Percentiles rank a stretch among this genome's conserved stretches.
phyloP scores from a whole-genome alignment of 1,140 invertebrate genomes.

The Drosophila nikananu region DNA sequence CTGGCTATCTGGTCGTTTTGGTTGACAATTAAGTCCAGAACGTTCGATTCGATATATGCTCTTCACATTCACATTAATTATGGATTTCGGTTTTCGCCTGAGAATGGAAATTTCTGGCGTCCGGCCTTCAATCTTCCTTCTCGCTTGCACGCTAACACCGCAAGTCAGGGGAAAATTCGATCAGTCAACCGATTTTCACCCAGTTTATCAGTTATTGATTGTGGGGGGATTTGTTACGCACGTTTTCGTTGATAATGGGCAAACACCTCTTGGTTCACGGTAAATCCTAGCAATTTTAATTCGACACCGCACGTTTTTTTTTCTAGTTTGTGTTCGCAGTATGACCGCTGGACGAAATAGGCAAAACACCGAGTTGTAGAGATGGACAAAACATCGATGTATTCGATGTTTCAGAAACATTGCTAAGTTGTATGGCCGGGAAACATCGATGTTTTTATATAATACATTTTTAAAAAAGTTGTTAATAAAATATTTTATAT shows the following conservation, averaged over 20 bases:
- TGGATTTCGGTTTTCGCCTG: conserved; percentile 46
- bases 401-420: too few species aligned
- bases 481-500: too few species aligned
- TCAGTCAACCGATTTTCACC: neutral
- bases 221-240: conserved; percentile 11
- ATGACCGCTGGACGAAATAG: neutral
- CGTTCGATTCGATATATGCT: conserved; percentile 27
- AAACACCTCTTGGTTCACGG: conserved; percentile 21
- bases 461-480: too few species aligned
- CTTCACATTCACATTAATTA: conserved; percentile 60
- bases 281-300: conserved; percentile 27
- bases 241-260: conserved; percentile 30
- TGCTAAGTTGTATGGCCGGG: too few species aligned
- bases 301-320: conserved; percentile 37
- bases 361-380: neutral
- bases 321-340: conserved; percentile 17
- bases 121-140: conserved; percentile 38
- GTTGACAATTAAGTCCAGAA: conserved; percentile 53
- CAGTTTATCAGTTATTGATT: neutral
- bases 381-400: too few species aligned
- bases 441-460: neutral
- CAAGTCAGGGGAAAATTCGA: neutral
- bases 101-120: conserved; percentile 51
- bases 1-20: conserved; percentile 22
- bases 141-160: conserved; percentile 11